phyloP scores from a whole-genome alignment of 2,888 invertebrate species.

The Danaus chrysippus region DNA sequence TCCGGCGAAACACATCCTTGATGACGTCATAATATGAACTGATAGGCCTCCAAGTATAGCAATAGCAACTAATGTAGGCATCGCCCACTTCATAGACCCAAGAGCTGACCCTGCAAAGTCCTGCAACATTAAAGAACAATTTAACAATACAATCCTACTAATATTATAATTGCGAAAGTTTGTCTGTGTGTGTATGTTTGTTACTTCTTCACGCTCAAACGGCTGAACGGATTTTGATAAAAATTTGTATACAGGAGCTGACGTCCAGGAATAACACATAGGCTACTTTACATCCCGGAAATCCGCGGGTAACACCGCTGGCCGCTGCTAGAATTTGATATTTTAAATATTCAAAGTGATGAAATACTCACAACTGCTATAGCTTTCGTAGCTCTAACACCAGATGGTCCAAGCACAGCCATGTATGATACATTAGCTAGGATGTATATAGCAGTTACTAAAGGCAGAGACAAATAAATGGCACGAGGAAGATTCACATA shows the following conservation, averaged over 20 bases:
- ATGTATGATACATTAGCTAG: constrained; percentile 94
- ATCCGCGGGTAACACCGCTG: too few relatives aligned
- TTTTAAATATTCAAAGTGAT: neutral
- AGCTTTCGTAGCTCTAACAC: constrained; percentile 93
- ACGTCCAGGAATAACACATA: too few relatives aligned
- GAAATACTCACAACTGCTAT: constrained; percentile 92
- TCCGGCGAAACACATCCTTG: constrained; percentile 94
- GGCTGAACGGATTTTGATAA: too few relatives aligned
- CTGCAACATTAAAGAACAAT: constrained; percentile 61
- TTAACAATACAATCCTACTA: neutral
- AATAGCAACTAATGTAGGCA: constrained; percentile 94
- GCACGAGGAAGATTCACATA: constrained; percentile 93
- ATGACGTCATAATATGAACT: constrained; percentile 97
- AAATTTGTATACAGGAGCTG: too few relatives aligned
- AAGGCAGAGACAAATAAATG: constrained; percentile 92
- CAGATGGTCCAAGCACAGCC: constrained; percentile 89
- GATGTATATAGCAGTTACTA: constrained; percentile 93
- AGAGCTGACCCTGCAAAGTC: constrained; percentile 90
- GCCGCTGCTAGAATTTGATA: too few relatives aligned
- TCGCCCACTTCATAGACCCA: constrained; percentile 86
- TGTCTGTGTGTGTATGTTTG: too few relatives aligned
- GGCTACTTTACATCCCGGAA: too few relatives aligned
- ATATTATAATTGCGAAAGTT: too few relatives aligned
- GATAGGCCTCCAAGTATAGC: constrained; percentile 96
- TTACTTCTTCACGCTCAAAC: too few relatives aligned